phyloP scores from a whole-genome alignment of 2,888 invertebrate genomes.

The Drosophila paucipuncta region DNA sequence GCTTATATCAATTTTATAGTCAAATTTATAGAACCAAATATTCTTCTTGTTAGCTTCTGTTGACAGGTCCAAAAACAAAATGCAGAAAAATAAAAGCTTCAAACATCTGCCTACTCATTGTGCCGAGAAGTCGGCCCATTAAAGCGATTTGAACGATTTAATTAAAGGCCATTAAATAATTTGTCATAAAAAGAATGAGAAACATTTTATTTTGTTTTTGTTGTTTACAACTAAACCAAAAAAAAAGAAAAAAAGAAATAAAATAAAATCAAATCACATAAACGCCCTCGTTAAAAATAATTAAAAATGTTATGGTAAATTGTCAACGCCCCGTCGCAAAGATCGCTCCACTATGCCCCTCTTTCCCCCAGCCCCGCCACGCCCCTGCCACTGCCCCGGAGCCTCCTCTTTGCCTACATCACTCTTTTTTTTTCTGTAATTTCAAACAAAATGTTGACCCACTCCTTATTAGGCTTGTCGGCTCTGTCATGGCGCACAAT shows the following conservation, averaged over 20 bases:
- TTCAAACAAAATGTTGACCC: constrained; percentile 56
- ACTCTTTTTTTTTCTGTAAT: constrained; percentile 4
- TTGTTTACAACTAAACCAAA: constrained; percentile 21
- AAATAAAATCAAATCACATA: constrained; percentile 65
- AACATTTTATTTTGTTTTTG: constrained; percentile 35
- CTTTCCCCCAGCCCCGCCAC: not conserved
- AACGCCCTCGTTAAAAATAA: constrained; percentile 78
- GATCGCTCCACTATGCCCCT: not conserved
- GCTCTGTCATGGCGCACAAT: constrained; percentile 69
- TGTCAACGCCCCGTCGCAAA: constrained; percentile 70
- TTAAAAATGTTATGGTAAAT: constrained; percentile 78
- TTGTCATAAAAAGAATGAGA: constrained; percentile 68
- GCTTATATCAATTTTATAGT: not conserved
- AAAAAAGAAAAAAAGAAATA: constrained; percentile 10
- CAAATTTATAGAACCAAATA: not conserved
- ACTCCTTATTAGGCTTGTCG: constrained; percentile 46
- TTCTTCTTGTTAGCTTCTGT: not conserved
- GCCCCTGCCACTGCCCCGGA: no score
- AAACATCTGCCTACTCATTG: constrained; percentile 67
- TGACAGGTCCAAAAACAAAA: not conserved
- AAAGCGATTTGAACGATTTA: constrained; percentile 57
- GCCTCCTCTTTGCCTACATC: not conserved
- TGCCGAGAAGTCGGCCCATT: constrained; percentile 33
- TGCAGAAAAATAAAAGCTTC: not conserved
- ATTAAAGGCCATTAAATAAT: constrained; percentile 76